These are phyloP conservation scores for Chymomyza caudatula DNA, from an alignment of 2,888 invertebrate species.

Conservation along the genomic window DNA sequence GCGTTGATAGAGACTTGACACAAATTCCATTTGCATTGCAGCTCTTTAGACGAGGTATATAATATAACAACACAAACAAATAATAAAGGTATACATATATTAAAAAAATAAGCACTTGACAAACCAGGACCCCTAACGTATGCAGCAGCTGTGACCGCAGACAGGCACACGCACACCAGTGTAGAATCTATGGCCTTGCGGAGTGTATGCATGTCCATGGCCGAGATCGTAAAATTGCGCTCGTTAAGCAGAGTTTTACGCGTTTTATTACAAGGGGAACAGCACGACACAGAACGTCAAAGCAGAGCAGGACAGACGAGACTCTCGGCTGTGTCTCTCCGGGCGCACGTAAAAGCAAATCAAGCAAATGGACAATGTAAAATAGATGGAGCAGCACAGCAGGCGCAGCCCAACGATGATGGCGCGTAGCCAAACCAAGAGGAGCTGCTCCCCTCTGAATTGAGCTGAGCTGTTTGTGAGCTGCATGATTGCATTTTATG, in stretches of 20 bases:
- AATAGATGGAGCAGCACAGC: not conserved
- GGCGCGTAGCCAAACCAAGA: not conserved
- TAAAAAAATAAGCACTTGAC: conserved; percentile 39
- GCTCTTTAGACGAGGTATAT: not conserved
- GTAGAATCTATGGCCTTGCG: not conserved
- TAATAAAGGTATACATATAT: conserved; percentile 17
- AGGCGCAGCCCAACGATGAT: conserved; percentile 36
- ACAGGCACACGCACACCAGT: not conserved
- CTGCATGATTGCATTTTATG: conserved; percentile 73
- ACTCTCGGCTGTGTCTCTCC: conserved; percentile 37
- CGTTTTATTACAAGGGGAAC: conserved; percentile 51
- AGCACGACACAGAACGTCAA: not conserved
- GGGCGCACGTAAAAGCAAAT: conserved; percentile 66
- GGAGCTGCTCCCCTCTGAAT: not conserved
- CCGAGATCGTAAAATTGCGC: conserved; percentile 57
- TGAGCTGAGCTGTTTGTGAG: conserved; percentile 13
- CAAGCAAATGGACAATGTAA: conserved; percentile 58
- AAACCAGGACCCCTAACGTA: conserved; percentile 47
- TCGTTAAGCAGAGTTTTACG: conserved; percentile 68
- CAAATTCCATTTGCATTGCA: not conserved
- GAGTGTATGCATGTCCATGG: not conserved
- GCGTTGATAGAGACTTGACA: not conserved
- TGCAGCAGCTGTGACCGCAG: conserved; percentile 38
- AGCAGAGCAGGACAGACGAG: conserved; percentile 8
- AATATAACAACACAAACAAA: not conserved